Percentiles rank a stretch among this genome's conserved stretches.
Evolutionary conservation across 2,797 vertebrate genomes (phyloP).

Genomic region (Anas bernieri): DNA sequence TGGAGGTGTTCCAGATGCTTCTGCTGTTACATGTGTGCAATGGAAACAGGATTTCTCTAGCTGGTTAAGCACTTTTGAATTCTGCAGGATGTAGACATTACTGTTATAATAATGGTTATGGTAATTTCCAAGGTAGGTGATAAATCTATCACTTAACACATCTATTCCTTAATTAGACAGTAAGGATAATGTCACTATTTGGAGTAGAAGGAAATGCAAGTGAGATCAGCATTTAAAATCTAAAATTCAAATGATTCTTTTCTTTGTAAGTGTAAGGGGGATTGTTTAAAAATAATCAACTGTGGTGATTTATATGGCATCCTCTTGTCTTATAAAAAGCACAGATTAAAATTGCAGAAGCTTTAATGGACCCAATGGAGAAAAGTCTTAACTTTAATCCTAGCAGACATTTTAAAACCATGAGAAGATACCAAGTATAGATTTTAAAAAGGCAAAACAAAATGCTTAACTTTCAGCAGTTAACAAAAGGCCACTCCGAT

Average conservation of each 20-base stretch:
- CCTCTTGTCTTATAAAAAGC: not conserved
- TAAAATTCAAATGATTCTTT: conserved; percentile 36
- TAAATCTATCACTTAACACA: conserved; percentile 17
- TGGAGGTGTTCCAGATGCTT: not conserved
- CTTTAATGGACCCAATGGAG: conserved; percentile 13
- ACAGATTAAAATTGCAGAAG: not conserved
- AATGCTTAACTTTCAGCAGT: conserved; percentile 33
- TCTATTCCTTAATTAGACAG: conserved; percentile 53
- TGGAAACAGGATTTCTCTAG: not conserved
- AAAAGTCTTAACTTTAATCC: conserved; percentile 46
- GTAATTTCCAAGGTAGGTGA: conserved; percentile 13
- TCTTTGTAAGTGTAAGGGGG: not conserved
- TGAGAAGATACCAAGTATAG: not conserved
- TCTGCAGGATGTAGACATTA: not conserved
- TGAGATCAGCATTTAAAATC: conserved; percentile 39
- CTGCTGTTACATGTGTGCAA: not conserved
- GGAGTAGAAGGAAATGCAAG: not conserved
- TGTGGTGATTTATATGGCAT: not conserved
- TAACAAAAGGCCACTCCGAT: conserved; percentile 21
- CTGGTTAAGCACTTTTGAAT: not conserved
- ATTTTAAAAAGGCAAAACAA: conserved; percentile 43
- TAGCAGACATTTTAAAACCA: conserved; percentile 7
- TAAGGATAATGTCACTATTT: not conserved
- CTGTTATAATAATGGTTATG: conserved; percentile 3
- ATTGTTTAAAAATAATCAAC: conserved; percentile 40